These are phyloP conservation scores for Sarcophaga caerulescens DNA, from an alignment of 2,888 invertebrate species.

Conservation along the genomic window DNA sequence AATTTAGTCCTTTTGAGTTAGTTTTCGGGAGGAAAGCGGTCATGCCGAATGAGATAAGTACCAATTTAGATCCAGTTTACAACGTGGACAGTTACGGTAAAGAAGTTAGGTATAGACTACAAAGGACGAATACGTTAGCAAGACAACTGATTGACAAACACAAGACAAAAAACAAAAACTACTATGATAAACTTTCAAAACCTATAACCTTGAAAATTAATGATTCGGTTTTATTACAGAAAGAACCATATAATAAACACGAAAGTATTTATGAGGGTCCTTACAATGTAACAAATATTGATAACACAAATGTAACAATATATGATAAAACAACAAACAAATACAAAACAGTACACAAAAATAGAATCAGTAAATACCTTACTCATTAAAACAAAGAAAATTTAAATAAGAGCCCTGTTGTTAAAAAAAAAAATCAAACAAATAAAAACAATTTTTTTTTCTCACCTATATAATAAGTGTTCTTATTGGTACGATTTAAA, in stretches of 20 bases:
- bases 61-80: conserved; percentile 8
- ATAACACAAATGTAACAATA: neutral
- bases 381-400: no score
- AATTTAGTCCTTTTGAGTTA: conserved; percentile 16
- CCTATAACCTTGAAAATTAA: no score
- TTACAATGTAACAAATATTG: neutral
- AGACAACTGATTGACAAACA: neutral
- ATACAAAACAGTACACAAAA: conserved; percentile 14
- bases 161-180: conserved; percentile 5
- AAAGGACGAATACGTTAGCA: neutral
- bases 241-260: no score
- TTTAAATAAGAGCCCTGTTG: no score
- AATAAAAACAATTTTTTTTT: no score
- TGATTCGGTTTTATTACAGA: no score
- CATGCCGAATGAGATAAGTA: conserved; percentile 4
- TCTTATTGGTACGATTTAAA: no score
- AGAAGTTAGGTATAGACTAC: conserved; percentile 17
- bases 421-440: no score
- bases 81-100: conserved; percentile 9
- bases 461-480: no score
- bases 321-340: neutral
- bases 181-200: no score
- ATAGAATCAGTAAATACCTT: neutral
- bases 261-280: conserved; percentile 15
- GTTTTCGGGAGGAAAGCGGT: neutral